Percentiles rank a stretch among this genome's conserved stretches.
These are phyloP conservation scores for Theretra japonica DNA, from an alignment of 2,888 invertebrate species.

Conservation along the genomic window DNA sequence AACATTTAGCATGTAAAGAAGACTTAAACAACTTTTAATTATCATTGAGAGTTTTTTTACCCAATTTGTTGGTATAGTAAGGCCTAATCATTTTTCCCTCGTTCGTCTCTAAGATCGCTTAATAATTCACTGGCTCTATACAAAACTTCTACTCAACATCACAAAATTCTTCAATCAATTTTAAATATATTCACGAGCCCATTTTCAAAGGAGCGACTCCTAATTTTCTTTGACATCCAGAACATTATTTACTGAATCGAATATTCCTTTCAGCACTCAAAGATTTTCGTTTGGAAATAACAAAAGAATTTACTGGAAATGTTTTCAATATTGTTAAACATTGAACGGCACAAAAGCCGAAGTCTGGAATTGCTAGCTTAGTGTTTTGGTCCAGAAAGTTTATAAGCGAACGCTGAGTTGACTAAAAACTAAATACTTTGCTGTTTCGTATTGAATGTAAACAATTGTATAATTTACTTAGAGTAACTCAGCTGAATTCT, in stretches of 20 bases:
- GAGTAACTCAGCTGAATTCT: not conserved
- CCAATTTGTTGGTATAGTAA: too few species aligned
- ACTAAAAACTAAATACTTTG: constrained; percentile 18
- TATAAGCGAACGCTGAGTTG: constrained; percentile 4
- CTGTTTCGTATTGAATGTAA: constrained; percentile 9
- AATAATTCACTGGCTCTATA: too few species aligned
- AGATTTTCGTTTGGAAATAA: not conserved
- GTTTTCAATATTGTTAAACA: constrained; percentile 20
- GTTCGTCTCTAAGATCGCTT: too few species aligned
- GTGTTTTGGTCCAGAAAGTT: constrained; percentile 16
- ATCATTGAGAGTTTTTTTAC: too few species aligned
- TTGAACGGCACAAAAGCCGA: not conserved
- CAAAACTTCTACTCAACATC: not conserved
- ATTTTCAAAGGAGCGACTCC: not conserved
- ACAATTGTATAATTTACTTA: constrained; percentile 15
- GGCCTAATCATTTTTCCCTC: too few species aligned
- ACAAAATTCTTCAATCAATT: not conserved
- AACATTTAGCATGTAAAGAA: too few species aligned
- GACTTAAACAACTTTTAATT: too few species aligned
- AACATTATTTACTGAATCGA: not conserved
- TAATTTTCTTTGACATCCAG: not conserved
- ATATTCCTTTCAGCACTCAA: not conserved
- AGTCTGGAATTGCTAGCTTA: not conserved
- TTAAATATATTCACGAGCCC: not conserved
- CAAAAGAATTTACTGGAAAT: constrained; percentile 11